Evolutionary conservation across 2,888 invertebrate genomes (phyloP).

Genomic region (Eristalis tenax): DNA sequence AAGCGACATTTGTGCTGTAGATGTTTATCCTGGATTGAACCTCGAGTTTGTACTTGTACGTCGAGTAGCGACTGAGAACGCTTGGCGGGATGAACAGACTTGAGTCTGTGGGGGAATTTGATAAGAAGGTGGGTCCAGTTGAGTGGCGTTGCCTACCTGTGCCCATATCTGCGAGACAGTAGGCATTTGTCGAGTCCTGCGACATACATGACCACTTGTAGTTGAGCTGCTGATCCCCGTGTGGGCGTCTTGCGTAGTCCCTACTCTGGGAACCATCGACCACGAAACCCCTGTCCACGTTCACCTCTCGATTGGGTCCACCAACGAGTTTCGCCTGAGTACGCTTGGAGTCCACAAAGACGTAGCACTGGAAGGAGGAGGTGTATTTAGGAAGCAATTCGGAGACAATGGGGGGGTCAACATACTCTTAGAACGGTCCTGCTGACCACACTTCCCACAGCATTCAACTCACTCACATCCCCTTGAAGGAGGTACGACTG

Average conservation of each 20-base stretch:
- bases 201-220: constrained; percentile 73
- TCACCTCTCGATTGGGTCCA: constrained; percentile 65
- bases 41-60: constrained; percentile 62
- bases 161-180: constrained; percentile 57
- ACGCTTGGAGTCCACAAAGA: constrained; percentile 72
- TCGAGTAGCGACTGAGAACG: constrained; percentile 22
- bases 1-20: constrained; percentile 21
- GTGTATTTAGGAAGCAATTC: not conserved
- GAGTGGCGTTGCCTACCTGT: constrained; percentile 42
- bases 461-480: constrained; percentile 22
- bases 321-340: constrained; percentile 68
- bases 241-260: constrained; percentile 70
- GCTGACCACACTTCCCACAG: not conserved
- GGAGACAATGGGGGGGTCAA: not conserved
- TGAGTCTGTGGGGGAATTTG: not conserved
- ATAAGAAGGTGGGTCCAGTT: not conserved
- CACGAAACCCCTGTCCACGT: constrained; percentile 22
- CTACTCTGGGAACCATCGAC: constrained; percentile 73
- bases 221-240: constrained; percentile 55
- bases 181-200: constrained; percentile 39
- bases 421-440: constrained; percentile 33
- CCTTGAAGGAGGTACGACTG: constrained; percentile 68
- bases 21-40: constrained; percentile 71
- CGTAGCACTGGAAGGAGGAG: constrained; percentile 71
- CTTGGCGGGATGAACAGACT: constrained; percentile 13